These are phyloP conservation scores for Conus betulinus DNA, from an alignment of 1,140 invertebrate genomes.

Conservation along the genomic window DNA sequence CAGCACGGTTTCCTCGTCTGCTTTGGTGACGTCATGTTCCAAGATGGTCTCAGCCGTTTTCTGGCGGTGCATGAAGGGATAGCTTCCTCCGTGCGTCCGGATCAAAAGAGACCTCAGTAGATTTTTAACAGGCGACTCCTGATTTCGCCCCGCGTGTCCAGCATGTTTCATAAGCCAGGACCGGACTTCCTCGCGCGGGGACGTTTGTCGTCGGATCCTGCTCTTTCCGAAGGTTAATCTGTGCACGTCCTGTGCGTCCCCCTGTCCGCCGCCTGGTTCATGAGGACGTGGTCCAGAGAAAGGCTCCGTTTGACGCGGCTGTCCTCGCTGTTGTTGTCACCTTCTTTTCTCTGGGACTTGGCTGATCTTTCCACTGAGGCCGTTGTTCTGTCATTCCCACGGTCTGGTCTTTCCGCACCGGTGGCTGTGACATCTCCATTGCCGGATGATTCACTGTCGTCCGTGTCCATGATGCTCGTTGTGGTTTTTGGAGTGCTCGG, in stretches of 20 bases:
- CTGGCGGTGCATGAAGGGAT: neutral
- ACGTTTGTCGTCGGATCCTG: neutral
- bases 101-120: neutral
- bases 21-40: neutral
- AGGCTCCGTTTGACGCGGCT: neutral
- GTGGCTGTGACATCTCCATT: neutral
- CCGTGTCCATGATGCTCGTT: neutral
- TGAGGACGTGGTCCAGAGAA: neutral
- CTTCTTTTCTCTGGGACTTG: neutral
- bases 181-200: neutral
- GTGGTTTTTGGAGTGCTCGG: too few relatives aligned
- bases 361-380: neutral
- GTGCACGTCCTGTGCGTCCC: neutral
- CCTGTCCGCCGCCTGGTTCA: neutral
- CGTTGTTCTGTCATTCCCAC: neutral
- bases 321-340: neutral
- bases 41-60: neutral
- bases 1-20: neutral
- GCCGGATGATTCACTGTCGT: neutral
- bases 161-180: neutral
- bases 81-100: neutral
- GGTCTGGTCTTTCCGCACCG: neutral
- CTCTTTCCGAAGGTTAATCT: neutral
- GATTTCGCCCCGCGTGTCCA: neutral
- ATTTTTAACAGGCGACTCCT: neutral